phyloP scores from a whole-genome alignment of 2,797 vertebrate species.

The Strix occidentalis region DNA sequence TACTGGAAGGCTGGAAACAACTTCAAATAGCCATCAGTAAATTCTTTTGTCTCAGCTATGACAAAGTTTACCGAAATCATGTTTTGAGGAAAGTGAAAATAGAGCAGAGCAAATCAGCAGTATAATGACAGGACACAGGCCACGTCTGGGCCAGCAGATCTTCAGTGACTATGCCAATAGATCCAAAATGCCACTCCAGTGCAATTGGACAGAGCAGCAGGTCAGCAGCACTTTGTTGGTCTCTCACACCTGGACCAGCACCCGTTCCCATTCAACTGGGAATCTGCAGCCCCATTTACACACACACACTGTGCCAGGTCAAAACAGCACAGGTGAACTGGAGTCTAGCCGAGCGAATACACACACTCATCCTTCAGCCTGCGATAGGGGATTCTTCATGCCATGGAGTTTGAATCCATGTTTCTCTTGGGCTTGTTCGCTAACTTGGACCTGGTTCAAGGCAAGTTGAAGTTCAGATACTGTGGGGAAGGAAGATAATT shows the following conservation, averaged over 20 bases:
- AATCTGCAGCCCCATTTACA: not conserved
- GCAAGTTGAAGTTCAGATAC: conserved; percentile 37
- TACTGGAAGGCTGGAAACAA: not conserved
- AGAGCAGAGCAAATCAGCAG: not conserved
- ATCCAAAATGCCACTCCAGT: not conserved
- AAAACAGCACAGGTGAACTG: not conserved
- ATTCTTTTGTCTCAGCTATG: not conserved
- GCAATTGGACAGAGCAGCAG: not conserved
- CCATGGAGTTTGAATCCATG: not conserved
- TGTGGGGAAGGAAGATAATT: not conserved
- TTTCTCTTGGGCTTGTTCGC: conserved; percentile 7
- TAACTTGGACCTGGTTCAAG: conserved; percentile 27
- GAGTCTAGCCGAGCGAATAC: fast-evolving
- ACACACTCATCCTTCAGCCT: not conserved
- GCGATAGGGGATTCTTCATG: not conserved
- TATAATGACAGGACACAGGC: not conserved
- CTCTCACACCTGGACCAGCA: not conserved
- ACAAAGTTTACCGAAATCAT: not conserved
- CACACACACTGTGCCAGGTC: too few species aligned
- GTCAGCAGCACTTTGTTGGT: not conserved
- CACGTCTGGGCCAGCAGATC: not conserved
- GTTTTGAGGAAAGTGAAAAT: not conserved
- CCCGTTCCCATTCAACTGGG: fast-evolving
- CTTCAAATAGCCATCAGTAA: not conserved
- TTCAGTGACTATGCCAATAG: not conserved